These are phyloP conservation scores for Crocallis elinguaria DNA, from an alignment of 2,888 invertebrate genomes.

Conservation along the genomic window DNA sequence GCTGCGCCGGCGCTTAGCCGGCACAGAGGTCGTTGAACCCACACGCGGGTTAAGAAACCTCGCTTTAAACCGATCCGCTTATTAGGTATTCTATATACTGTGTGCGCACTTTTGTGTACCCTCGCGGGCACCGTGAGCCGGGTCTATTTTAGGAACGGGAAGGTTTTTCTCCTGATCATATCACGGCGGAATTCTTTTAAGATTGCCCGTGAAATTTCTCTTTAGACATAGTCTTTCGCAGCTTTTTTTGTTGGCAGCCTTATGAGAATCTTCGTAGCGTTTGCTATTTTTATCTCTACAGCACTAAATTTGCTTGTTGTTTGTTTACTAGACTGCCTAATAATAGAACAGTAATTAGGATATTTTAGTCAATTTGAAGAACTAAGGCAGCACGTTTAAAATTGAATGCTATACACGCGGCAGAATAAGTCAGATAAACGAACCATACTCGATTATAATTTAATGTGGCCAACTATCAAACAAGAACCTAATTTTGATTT, in stretches of 20 bases:
- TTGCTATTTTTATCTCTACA: background rate
- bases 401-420: no score
- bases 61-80: constrained; percentile 80
- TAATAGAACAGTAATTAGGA: no score
- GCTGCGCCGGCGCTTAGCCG: constrained; percentile 75
- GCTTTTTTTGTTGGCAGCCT: background rate
- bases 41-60: constrained; percentile 71
- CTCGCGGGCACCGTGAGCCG: constrained; percentile 38
- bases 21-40: constrained; percentile 65
- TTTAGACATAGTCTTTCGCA: background rate
- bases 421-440: no score
- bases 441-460: no score
- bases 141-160: constrained; percentile 37
- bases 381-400: no score
- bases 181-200: constrained; percentile 22
- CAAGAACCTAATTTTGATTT: no score
- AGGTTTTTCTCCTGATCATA: constrained; percentile 30
- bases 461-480: no score
- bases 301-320: background rate
- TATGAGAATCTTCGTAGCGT: background rate
- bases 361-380: no score
- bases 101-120: constrained; percentile 43
- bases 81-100: constrained; percentile 75
- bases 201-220: constrained; percentile 18
- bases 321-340: no score